Evolutionary conservation across 2,888 invertebrate species (phyloP), one percentile per base, ranked within the genome.

Genomic region (Hypercompe scribonia): DNA sequence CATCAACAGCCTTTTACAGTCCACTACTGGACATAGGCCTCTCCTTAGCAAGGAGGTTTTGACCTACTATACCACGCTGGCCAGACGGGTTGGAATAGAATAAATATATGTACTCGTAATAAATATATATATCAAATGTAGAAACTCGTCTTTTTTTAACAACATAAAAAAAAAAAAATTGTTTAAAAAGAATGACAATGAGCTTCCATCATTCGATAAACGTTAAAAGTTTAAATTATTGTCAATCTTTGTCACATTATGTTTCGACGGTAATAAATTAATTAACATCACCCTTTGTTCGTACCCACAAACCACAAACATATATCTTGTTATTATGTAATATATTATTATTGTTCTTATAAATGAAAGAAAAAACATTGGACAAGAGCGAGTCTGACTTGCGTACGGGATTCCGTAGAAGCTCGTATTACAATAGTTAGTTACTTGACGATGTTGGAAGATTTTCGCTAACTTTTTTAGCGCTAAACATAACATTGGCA

Each of bases 281-380:
- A 85, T 84, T 79, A 80, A 70, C 76, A 76, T 80, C 34, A 68
- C 72, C 81, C 81, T 85, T 85, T 82, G 82, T 81, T 72, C 65
- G 70, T 31, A 70, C 18, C 73, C 77, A 76, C 81, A 80, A 85
- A 85, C 85, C 85, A 79, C 85, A 85, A 85, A 76, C 80, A 75
- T 76, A 67, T 74, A 79, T 73, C 75, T 75, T 72, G 73, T 70
- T 76, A 80, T 78, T 83, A 79, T 65, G 78, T 74, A 72, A 75
- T 13, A 69, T 68, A n/a, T 64, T 0, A 0, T 78, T 71, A 65
- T 33, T 18, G 67, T 67, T 33, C 21, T 4, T 31, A 46, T n/a
- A 50, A 33, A 33, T 31, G 4, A 33, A 24, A 42, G n/a, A 63
- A 61, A 54, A 11, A 54, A 54, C 10, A n/a, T n/a, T 54, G 24